Conservation (phyloP, 2,113 vertebrate genomes). For the Lanius collurio region DNA sequence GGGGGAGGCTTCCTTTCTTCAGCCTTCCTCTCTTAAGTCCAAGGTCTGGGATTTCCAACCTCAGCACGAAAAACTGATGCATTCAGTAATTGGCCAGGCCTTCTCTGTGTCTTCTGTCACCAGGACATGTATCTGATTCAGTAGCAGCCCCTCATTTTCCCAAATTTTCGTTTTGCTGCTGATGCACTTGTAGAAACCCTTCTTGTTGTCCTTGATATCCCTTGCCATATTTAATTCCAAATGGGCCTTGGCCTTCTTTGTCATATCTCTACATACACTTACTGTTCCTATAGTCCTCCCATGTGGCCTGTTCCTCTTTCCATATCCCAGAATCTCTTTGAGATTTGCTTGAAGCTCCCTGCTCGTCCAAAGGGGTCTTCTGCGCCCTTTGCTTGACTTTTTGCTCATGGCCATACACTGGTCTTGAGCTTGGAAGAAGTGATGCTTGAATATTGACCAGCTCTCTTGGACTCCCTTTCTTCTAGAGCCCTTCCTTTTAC, state of each 20-base stretch:
- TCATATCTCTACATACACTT: neutral
- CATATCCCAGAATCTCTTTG: neutral
- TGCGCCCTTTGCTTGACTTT: neutral
- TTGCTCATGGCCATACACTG: neutral
- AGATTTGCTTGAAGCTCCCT: neutral
- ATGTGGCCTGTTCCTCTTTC: neutral
- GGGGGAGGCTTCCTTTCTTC: neutral
- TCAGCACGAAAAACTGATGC: neutral
- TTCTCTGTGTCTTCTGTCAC: neutral
- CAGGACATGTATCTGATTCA: neutral
- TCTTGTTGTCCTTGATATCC: neutral
- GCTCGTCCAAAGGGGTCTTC: neutral
- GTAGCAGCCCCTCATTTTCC: neutral
- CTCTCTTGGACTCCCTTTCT: neutral
- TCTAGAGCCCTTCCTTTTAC: neutral
- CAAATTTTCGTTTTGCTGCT: neutral
- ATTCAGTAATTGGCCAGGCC: neutral
- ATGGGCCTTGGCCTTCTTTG: neutral
- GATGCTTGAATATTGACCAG: neutral
- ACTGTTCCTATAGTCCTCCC: neutral
- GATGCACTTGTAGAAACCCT: neutral
- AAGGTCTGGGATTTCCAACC: neutral
- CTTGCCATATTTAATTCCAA: neutral
- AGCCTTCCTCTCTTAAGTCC: neutral
- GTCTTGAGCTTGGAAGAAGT: neutral